Percentiles rank a stretch among this genome's conserved stretches.
Evolutionary conservation across 2,113 vertebrate species (phyloP).

Genomic region (Ariopsis seemanni): DNA sequence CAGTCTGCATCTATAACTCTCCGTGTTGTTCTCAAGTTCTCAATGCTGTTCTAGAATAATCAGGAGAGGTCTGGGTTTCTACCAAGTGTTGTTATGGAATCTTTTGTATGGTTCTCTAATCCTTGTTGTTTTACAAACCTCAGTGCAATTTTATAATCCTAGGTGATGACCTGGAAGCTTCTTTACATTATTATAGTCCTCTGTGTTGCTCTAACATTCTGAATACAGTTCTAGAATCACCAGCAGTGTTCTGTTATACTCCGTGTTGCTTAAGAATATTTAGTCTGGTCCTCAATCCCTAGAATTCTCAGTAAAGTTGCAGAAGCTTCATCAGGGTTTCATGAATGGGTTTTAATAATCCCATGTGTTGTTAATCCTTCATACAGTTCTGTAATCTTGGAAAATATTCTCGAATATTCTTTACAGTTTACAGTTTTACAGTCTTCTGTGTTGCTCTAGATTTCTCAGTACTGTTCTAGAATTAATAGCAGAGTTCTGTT

Average conservation of each 20-base stretch:
- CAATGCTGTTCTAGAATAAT: neutral
- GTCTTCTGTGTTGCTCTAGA: neutral
- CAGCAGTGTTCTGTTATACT: neutral
- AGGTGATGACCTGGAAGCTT: neutral
- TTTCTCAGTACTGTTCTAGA: neutral
- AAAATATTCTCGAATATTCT: neutral
- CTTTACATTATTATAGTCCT: neutral
- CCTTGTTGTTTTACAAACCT: neutral
- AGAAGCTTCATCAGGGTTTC: neutral
- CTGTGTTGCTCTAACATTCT: neutral
- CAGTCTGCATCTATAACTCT: neutral
- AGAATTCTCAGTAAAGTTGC: neutral
- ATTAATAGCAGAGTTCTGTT: neutral
- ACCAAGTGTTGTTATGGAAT: neutral
- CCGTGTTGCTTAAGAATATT: neutral
- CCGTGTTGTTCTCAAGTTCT: neutral
- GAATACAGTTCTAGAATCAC: neutral
- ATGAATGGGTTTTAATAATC: neutral
- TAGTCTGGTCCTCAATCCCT: neutral
- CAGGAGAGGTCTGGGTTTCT: neutral
- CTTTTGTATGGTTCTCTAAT: neutral
- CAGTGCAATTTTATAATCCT: neutral
- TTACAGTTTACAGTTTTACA: neutral
- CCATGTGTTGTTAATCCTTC: neutral
- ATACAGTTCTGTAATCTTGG: neutral